These are phyloP conservation scores for Heteromyza rotundicornis DNA, from an alignment of 2,888 invertebrate genomes.

Conservation along the genomic window DNA sequence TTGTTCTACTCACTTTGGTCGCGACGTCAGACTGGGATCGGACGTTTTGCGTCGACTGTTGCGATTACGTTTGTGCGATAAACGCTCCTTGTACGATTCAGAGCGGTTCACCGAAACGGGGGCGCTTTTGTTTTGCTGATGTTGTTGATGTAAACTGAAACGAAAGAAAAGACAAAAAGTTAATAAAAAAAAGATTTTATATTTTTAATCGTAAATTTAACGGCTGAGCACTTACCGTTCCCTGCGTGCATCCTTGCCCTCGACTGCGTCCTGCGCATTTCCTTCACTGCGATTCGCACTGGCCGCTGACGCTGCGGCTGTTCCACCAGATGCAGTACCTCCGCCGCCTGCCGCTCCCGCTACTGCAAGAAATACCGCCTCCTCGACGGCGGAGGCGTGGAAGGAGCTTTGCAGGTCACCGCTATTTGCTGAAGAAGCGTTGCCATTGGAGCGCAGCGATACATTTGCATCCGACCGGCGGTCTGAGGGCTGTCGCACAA, in stretches of 20 bases:
- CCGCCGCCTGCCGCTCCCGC: slow-evolving; percentile 33
- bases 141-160: slow-evolving; percentile 45
- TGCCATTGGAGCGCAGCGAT: slow-evolving; percentile 54
- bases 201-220: not conserved
- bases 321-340: slow-evolving; percentile 30
- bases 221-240: slow-evolving; percentile 43
- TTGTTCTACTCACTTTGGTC: slow-evolving; percentile 68
- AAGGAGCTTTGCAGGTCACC: slow-evolving; percentile 50
- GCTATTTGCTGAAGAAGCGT: slow-evolving; percentile 48
- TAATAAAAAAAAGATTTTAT: not conserved
- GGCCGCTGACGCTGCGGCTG: slow-evolving; percentile 30
- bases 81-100: slow-evolving; percentile 76
- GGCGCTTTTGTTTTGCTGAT: slow-evolving; percentile 59
- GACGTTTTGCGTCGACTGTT: slow-evolving; percentile 77
- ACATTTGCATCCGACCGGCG: slow-evolving; percentile 60
- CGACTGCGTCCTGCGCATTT: slow-evolving; percentile 55
- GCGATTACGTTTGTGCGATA: slow-evolving; percentile 71
- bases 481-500: slow-evolving; percentile 61
- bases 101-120: slow-evolving; percentile 69
- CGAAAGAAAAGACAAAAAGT: slow-evolving; percentile 11
- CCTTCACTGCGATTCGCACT: slow-evolving; percentile 43
- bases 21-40: slow-evolving; percentile 76
- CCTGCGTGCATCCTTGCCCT: slow-evolving; percentile 45
- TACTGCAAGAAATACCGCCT: slow-evolving; percentile 27
- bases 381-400: slow-evolving; percentile 36